phyloP scores from a whole-genome alignment of 2,888 invertebrate genomes.

The Coelinius sp. region DNA sequence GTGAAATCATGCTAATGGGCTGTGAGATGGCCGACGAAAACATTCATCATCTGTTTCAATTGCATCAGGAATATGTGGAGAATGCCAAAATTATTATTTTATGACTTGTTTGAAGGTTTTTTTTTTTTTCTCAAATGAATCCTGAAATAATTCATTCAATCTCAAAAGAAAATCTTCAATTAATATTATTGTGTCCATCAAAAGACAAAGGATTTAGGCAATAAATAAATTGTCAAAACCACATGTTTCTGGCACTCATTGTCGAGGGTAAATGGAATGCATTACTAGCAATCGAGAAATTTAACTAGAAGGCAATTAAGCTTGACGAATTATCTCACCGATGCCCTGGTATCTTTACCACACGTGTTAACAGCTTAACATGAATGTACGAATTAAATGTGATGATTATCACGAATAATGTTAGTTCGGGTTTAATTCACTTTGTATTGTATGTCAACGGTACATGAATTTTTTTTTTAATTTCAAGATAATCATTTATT shows the following conservation, averaged over 20 bases:
- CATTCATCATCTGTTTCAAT: conserved; percentile 33
- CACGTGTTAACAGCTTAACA: conserved; percentile 48
- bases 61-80: neutral
- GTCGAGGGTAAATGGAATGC: conserved; percentile 4
- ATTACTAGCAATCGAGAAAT: neutral
- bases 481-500: neutral
- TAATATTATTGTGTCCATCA: neutral
- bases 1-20: conserved; percentile 29
- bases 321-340: conserved; percentile 42
- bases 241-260: conserved; percentile 20
- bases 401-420: conserved; percentile 7
- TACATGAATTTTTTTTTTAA: neutral
- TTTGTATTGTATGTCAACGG: neutral
- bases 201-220: neutral
- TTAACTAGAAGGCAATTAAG: conserved; percentile 38
- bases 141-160: neutral
- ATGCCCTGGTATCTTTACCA: conserved; percentile 35
- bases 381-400: conserved; percentile 35
- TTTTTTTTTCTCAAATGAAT: too few species aligned
- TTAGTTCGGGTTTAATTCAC: neutral
- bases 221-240: neutral
- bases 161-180: neutral
- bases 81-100: conserved; percentile 5
- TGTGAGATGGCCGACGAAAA: neutral
- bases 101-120: too few species aligned